Evolutionary conservation across 2,797 vertebrate genomes (phyloP).

Genomic region (Sebastes kiyomatsui): DNA sequence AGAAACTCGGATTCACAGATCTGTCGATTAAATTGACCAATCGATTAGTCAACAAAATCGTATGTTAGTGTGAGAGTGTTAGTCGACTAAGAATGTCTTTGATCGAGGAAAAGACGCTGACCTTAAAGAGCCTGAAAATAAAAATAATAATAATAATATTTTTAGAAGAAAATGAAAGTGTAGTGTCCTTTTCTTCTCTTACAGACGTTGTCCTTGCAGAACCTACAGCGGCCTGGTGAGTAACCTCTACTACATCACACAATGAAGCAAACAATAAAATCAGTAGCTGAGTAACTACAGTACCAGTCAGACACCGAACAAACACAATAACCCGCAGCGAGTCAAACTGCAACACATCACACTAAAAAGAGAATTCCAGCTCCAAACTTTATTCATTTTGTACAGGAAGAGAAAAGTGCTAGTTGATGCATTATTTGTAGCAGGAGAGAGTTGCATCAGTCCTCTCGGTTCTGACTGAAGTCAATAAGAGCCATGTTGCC

Average conservation of each 20-base stretch:
- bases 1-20: not conserved
- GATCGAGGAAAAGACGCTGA: not conserved
- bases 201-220: not conserved
- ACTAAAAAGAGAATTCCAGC: conserved; percentile 32
- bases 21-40: too few species aligned
- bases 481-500: conserved; percentile 65
- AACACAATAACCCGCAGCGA: conserved; percentile 15
- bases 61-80: not conserved
- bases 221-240: conserved; percentile 1
- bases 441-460: conserved; percentile 75
- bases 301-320: conserved; percentile 34
- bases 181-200: not conserved
- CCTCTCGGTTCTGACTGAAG: conserved; percentile 67
- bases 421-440: conserved; percentile 62
- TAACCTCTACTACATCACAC: conserved; percentile 1
- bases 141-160: not conserved
- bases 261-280: conserved; percentile 14
- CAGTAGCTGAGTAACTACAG: conserved; percentile 9
- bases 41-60: not conserved
- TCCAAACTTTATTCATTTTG: conserved; percentile 63
- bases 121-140: not conserved
- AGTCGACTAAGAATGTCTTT: not conserved
- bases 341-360: conserved; percentile 32
- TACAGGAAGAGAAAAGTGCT: conserved; percentile 64
- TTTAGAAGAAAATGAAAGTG: not conserved